phyloP scores from a whole-genome alignment of 2,888 invertebrate species.

The Orthonychiurus folsomi region DNA sequence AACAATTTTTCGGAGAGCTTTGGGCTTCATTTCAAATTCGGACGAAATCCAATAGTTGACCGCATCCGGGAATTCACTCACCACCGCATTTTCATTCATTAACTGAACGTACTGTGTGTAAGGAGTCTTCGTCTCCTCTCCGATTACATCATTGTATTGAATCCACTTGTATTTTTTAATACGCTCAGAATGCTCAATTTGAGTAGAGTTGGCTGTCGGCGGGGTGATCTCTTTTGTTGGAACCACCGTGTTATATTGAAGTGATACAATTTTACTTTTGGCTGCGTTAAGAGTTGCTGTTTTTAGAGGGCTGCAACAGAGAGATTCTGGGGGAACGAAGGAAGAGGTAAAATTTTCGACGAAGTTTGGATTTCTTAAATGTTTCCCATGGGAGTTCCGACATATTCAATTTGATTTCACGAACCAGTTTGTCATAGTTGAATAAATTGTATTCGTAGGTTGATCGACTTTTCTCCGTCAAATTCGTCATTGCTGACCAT shows the following conservation, averaged over 20 bases:
- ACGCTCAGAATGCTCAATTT: not conserved
- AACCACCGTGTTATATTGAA: too few species aligned
- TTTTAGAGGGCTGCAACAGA: not conserved
- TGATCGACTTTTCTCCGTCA: not conserved
- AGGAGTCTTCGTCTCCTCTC: not conserved
- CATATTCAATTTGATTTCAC: constrained; percentile 6
- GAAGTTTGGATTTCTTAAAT: not conserved
- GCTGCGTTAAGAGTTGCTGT: not conserved
- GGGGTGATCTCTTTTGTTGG: not conserved
- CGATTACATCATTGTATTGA: not conserved
- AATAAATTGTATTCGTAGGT: not conserved
- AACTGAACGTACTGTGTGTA: constrained; percentile 5
- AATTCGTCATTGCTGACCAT: constrained; percentile 3
- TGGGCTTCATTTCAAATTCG: not conserved
- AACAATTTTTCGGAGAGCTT: not conserved
- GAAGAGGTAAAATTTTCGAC: not conserved
- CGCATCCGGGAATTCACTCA: constrained; percentile 2
- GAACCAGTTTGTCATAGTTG: not conserved
- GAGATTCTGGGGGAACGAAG: not conserved
- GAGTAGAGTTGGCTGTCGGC: not conserved
- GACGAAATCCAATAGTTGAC: constrained; percentile 7
- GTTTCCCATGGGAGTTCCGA: not conserved
- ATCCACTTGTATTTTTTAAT: not conserved
- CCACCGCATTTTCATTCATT: constrained; percentile 10
- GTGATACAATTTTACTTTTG: not conserved